Evolutionary conservation across 2,797 vertebrate genomes (phyloP).

Genomic region (Calcarius lapponicus): DNA sequence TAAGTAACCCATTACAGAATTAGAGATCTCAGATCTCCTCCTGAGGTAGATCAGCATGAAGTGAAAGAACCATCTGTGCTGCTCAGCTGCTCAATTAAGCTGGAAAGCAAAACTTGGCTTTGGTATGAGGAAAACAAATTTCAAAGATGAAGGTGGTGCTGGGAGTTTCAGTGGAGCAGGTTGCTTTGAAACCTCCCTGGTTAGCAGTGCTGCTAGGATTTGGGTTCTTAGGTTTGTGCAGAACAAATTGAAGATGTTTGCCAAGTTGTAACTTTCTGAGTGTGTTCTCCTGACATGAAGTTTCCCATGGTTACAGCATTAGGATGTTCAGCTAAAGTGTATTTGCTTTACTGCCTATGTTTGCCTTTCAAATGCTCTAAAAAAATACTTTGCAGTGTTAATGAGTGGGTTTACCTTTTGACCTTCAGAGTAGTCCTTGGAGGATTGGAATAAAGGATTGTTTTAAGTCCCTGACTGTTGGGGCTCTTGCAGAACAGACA

Average conservation of each 20-base stretch:
- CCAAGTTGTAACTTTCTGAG: background rate
- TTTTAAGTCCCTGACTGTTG: background rate
- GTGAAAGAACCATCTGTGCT: slow-evolving; percentile 36
- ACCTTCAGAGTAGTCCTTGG: background rate
- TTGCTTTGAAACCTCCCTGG: background rate
- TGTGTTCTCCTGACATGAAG: background rate
- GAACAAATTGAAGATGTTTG: background rate
- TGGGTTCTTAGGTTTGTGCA: background rate
- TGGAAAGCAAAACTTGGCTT: slow-evolving; percentile 10
- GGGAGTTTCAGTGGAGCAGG: background rate
- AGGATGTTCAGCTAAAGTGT: background rate
- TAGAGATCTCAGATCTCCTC: background rate
- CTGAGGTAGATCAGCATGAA: background rate
- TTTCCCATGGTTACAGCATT: background rate
- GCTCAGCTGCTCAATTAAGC: background rate
- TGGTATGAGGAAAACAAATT: background rate
- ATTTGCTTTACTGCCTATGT: background rate
- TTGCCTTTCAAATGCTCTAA: background rate
- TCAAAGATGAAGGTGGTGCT: background rate
- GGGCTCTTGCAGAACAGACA: background rate
- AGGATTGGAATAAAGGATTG: background rate
- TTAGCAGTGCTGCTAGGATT: background rate
- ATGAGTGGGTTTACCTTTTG: background rate
- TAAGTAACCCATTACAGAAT: background rate
- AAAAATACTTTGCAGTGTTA: background rate